Conservation (phyloP, 2,797 vertebrate species). For the Myripristis murdjan region DNA sequence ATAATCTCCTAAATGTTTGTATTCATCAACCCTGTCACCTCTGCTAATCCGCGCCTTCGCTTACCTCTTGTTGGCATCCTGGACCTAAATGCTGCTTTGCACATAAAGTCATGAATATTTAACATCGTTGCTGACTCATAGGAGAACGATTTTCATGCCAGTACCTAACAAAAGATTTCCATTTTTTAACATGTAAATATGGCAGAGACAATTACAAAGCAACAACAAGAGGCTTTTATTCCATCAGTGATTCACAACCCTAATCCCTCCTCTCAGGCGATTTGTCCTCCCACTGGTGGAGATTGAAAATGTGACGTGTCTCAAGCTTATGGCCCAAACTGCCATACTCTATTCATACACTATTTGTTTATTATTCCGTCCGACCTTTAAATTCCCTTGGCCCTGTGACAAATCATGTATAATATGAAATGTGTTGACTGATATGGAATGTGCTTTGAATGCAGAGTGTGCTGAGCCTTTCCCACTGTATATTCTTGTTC, state of each 20-base stretch:
- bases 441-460: constrained; percentile 66
- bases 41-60: constrained; percentile 78
- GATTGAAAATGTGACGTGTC: constrained; percentile 83
- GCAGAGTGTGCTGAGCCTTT: constrained; percentile 35
- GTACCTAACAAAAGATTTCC: constrained; percentile 79
- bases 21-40: constrained; percentile 85
- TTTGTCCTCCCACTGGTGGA: constrained; percentile 81
- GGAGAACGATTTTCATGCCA: constrained; percentile 76
- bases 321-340: constrained; percentile 73
- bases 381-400: constrained; percentile 75
- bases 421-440: constrained; percentile 77
- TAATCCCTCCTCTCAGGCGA: constrained; percentile 83
- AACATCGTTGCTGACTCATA: constrained; percentile 76
- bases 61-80: constrained; percentile 73
- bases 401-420: constrained; percentile 73
- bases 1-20: constrained; percentile 87
- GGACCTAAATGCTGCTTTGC: constrained; percentile 77
- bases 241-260: constrained; percentile 80
- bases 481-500: constrained; percentile 48
- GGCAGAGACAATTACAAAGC: constrained; percentile 83
- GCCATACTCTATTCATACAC: constrained; percentile 67
- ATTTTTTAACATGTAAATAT: constrained; percentile 85
- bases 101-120: constrained; percentile 82
- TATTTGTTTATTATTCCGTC: constrained; percentile 78
- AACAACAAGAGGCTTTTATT: constrained; percentile 83